These are phyloP conservation scores for Brienomyrus longianalis DNA, from an alignment of 2,113 vertebrate genomes.

Conservation along the genomic window DNA sequence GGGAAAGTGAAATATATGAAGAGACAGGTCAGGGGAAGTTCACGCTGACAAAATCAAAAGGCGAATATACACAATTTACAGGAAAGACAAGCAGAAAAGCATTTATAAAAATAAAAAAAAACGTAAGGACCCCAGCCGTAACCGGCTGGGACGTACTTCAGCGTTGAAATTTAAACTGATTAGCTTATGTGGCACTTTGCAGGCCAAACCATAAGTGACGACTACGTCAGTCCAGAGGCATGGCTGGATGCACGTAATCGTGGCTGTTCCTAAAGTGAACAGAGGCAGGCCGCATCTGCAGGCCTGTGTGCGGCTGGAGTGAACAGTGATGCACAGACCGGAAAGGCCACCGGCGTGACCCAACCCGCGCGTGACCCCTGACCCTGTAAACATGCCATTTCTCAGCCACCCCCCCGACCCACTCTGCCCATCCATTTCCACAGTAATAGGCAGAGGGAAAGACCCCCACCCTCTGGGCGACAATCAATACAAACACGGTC, in stretches of 20 bases:
- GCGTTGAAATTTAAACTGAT: background rate
- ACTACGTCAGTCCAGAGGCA: background rate
- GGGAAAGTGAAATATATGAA: background rate
- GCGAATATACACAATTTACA: background rate
- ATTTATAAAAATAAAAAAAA: background rate
- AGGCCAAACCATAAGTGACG: background rate
- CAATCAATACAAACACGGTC: background rate
- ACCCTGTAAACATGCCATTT: background rate
- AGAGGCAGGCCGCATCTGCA: background rate
- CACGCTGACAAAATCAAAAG: background rate
- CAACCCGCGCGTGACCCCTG: background rate
- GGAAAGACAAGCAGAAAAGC: background rate
- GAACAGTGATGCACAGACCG: background rate
- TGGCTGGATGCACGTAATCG: background rate
- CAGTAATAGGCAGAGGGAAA: background rate
- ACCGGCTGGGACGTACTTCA: background rate
- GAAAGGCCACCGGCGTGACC: background rate
- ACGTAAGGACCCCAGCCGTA: background rate
- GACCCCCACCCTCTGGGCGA: background rate
- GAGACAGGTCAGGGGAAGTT: background rate
- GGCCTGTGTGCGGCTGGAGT: background rate
- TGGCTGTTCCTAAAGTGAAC: background rate
- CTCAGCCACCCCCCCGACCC: background rate
- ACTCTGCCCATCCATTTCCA: background rate
- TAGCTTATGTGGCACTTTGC: background rate